These are phyloP conservation scores for Ptychochromis oligacanthus DNA, from an alignment of 2,113 vertebrate genomes.

Conservation along the genomic window DNA sequence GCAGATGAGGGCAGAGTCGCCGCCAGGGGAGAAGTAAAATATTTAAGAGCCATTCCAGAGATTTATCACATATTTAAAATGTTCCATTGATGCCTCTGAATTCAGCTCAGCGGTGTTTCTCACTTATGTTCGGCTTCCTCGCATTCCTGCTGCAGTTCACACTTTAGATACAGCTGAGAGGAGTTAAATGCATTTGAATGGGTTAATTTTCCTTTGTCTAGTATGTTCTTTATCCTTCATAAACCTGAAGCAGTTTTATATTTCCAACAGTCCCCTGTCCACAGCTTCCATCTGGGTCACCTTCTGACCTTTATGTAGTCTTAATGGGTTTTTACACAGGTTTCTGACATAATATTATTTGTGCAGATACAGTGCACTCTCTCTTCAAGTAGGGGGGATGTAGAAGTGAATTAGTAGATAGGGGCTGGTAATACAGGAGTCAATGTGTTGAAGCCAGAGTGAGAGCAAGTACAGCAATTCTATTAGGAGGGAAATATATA, in stretches of 20 bases:
- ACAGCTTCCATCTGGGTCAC: not conserved
- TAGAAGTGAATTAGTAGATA: constrained; percentile 25
- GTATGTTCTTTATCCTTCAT: not conserved
- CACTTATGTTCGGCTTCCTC: not conserved
- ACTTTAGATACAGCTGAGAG: not conserved
- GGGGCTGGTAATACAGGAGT: not conserved
- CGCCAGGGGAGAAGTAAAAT: constrained; percentile 45
- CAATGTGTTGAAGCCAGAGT: constrained; percentile 1
- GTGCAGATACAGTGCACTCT: not conserved
- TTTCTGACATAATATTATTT: not conserved
- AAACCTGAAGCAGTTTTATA: constrained; percentile 7
- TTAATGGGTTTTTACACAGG: not conserved
- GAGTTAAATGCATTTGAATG: not conserved
- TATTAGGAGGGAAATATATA: constrained; percentile 36
- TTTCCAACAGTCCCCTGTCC: constrained; percentile 21
- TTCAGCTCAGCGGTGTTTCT: constrained; percentile 7
- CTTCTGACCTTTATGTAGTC: not conserved
- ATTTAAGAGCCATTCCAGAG: constrained; percentile 59
- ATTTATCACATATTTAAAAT: constrained; percentile 59
- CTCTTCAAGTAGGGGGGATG: not conserved
- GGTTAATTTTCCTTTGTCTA: not conserved
- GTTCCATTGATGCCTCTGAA: constrained; percentile 35
- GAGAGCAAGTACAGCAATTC: constrained; percentile 32
- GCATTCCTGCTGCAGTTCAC: not conserved
- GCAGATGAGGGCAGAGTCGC: constrained; percentile 47